These are phyloP conservation scores for Tipula confusa DNA, from an alignment of 2,888 invertebrate genomes.

Conservation along the genomic window DNA sequence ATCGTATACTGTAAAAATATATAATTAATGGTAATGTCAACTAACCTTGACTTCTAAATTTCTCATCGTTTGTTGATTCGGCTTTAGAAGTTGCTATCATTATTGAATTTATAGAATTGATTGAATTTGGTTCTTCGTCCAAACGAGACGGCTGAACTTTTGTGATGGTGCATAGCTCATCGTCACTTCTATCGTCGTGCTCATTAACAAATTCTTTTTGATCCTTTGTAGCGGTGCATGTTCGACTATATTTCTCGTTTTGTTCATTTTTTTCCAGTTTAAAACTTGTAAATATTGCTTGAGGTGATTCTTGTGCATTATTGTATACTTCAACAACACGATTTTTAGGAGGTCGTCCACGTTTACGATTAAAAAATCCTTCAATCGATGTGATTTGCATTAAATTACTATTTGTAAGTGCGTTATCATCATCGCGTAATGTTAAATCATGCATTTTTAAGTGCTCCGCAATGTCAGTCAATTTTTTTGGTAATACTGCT, in stretches of 20 bases:
- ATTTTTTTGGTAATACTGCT: slow-evolving; percentile 37
- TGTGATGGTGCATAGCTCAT: not conserved
- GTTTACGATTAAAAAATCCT: slow-evolving; percentile 86
- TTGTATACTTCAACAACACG: slow-evolving; percentile 89
- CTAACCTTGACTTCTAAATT: not conserved
- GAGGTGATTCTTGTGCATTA: slow-evolving; percentile 70
- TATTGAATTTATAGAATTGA: not conserved
- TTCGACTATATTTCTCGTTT: slow-evolving; percentile 37
- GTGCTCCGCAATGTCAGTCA: slow-evolving; percentile 39
- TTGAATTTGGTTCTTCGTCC: not conserved
- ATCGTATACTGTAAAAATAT: too few relatives aligned
- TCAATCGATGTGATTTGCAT: slow-evolving; percentile 66
- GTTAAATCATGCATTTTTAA: slow-evolving; percentile 38
- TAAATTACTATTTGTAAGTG: slow-evolving; percentile 37
- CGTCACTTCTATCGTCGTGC: not conserved
- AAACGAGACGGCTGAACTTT: not conserved
- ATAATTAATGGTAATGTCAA: too few relatives aligned
- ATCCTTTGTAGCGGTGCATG: not conserved
- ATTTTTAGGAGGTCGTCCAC: slow-evolving; percentile 96
- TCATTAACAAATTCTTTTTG: not conserved
- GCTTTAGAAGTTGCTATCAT: not conserved
- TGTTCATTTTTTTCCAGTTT: slow-evolving; percentile 71
- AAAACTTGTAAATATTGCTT: slow-evolving; percentile 90
- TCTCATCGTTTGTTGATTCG: not conserved
- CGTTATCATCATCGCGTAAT: slow-evolving; percentile 34